Evolutionary conservation across 2,888 invertebrate species (phyloP).

Genomic region (Ichneumon xanthorius): DNA sequence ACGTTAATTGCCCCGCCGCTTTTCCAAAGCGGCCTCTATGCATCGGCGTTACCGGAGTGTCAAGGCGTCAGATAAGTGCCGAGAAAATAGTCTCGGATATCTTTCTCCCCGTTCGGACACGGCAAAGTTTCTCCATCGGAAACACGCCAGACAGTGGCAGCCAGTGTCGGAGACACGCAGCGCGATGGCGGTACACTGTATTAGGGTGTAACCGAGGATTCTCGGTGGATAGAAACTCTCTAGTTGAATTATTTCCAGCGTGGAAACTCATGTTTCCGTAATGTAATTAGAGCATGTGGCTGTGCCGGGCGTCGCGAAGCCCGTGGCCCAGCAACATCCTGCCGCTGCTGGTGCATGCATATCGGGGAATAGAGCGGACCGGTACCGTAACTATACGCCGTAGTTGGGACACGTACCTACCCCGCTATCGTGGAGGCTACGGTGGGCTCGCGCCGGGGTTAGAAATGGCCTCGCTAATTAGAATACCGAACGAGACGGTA

Average conservation of each 20-base stretch:
- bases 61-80: background rate
- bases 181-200: slow-evolving; percentile 45
- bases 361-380: slow-evolving; percentile 36
- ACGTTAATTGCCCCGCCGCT: slow-evolving; percentile 67
- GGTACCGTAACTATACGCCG: slow-evolving; percentile 7
- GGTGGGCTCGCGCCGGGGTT: slow-evolving; percentile 67
- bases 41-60: too few relatives aligned
- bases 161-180: slow-evolving; percentile 25
- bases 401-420: slow-evolving; percentile 65
- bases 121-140: background rate
- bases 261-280: slow-evolving; percentile 83
- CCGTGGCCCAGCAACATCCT: slow-evolving; percentile 53
- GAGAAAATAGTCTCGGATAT: background rate
- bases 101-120: background rate
- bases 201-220: slow-evolving; percentile 29
- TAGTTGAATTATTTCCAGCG: slow-evolving; percentile 71
- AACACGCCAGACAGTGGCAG: slow-evolving; percentile 28
- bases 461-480: slow-evolving; percentile 81
- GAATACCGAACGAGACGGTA: slow-evolving; percentile 69
- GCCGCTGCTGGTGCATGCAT: slow-evolving; percentile 45
- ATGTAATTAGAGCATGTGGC: slow-evolving; percentile 82
- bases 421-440: slow-evolving; percentile 43
- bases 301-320: slow-evolving; percentile 72
- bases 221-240: slow-evolving; percentile 65
- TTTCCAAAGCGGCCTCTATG: too few relatives aligned